Base-by-base conservation (phyloP, 2,113 vertebrate species). In the Protobothrops flavoviridis region DNA sequence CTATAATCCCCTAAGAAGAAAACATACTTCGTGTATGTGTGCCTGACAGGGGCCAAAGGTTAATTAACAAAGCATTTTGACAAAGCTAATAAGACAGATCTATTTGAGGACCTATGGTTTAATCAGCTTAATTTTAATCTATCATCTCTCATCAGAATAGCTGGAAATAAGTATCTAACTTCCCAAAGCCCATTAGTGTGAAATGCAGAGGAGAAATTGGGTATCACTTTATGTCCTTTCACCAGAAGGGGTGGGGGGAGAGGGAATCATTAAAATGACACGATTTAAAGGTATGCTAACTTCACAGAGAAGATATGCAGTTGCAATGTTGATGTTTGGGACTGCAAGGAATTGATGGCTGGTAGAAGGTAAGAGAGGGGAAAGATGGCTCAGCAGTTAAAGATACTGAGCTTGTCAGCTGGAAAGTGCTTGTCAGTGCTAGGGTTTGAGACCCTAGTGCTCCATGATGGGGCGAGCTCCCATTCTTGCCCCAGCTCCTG, bases 71-170 rank as follows among this genome's bases (percentile, higher is more conserved):
- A 69, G 93, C 87, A 95, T 94, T 97, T 95, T 93, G 92, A 95
- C 94, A 95, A 95, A 96, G 91, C 94, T 95, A 96, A 96, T 89
- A 93, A 45, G 95, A 96, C 91, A 95, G 89, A 90, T 95, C 93
- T 95, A 90, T 94, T 94, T 93, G 50, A 5, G 92, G 93, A 89
- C 56, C 91, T 81, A 50, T 91, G 57, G 94, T 95, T 96, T 94
- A 95, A 93, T 94, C 74, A 48, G 87, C 45, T 94, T 69, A 92
- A 57, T 90, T 94, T 45, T 92, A 94, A 95, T 91, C 95, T 87
- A 87, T 91, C 90, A 86, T 94, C 92, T 91, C 90, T 9, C 89
- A 1, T 43, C 93, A 95, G 91, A 93, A 69, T 74, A 21, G 33
- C 74, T 81, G 23, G 33, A 43, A 39, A 90, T 55, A 57, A 90